A percentile compares a stretch with the other conserved stretches of the same genome.
Conservation (phyloP, 2,113 vertebrate genomes). For the Sprattus sprattus region DNA sequence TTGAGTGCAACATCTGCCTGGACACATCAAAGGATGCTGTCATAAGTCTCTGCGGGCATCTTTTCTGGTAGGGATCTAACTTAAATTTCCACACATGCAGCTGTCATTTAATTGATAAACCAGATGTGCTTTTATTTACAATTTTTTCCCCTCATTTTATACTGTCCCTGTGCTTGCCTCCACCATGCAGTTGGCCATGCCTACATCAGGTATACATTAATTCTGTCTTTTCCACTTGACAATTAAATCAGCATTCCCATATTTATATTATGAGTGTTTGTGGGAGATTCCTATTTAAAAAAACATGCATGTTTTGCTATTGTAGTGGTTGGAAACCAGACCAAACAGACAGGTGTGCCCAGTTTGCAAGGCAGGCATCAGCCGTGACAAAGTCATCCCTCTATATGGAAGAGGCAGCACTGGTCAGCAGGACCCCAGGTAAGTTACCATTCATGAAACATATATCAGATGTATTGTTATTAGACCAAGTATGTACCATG, state of each 20-base stretch:
- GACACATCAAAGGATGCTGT: conserved; percentile 98
- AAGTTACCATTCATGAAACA: conserved; percentile 37
- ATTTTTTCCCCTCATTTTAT: background rate
- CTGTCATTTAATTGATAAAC: background rate
- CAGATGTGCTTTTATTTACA: background rate
- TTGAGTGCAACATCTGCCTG: conserved; percentile 97
- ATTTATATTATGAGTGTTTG: background rate
- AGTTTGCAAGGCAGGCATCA: conserved; percentile 98
- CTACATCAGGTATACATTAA: conserved; percentile 86
- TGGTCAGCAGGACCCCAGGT: conserved; percentile 96
- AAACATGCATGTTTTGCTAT: background rate
- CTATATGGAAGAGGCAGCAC: conserved; percentile 95
- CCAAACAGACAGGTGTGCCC: conserved; percentile 98
- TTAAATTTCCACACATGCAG: background rate
- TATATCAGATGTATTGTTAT: background rate
- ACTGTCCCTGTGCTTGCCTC: background rate
- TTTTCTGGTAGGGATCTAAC: conserved; percentile 83
- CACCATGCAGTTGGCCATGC: conserved; percentile 87
- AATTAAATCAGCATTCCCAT: background rate
- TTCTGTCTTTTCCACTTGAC: background rate
- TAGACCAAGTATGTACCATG: background rate
- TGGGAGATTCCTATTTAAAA: background rate
- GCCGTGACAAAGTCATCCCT: conserved; percentile 96
- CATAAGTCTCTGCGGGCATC: conserved; percentile 96
- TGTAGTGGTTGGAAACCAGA: conserved; percentile 94